Percentiles rank a stretch among this genome's conserved stretches.
Conservation (phyloP, 2,113 vertebrate species). For the Myiopsitta monachus region DNA sequence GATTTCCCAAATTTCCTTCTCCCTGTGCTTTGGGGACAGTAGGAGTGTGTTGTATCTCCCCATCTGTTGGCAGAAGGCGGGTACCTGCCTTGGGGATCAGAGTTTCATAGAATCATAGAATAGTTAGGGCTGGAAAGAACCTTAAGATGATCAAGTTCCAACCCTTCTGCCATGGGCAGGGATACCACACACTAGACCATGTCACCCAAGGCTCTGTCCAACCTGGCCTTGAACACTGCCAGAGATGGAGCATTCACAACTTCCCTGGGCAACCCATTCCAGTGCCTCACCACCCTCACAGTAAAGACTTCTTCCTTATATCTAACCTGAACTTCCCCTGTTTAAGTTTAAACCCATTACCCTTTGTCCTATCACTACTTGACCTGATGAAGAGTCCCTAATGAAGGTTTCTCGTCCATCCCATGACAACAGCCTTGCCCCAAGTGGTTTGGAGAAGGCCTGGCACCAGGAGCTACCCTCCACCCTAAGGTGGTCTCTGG, state of each 20-base stretch:
- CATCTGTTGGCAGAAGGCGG: background rate
- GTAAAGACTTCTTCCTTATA: background rate
- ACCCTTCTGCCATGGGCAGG: background rate
- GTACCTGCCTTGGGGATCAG: background rate
- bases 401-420: background rate
- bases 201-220: background rate
- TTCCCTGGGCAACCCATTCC: background rate
- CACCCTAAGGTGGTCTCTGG: too few relatives aligned
- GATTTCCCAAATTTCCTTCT: background rate
- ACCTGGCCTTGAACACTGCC: background rate
- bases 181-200: background rate
- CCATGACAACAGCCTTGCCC: accelerated
- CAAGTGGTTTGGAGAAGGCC: accelerated
- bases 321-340: background rate
- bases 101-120: background rate
- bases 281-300: background rate
- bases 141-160: background rate
- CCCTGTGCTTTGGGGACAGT: background rate
- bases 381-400: background rate
- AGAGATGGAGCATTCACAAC: background rate
- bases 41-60: background rate
- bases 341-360: background rate
- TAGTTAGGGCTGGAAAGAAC: background rate
- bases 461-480: background rate
- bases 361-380: background rate